Percentiles rank a stretch among this genome's conserved stretches.
phyloP scores from a whole-genome alignment of 2,113 vertebrate genomes.

The Perca schrenkii region DNA sequence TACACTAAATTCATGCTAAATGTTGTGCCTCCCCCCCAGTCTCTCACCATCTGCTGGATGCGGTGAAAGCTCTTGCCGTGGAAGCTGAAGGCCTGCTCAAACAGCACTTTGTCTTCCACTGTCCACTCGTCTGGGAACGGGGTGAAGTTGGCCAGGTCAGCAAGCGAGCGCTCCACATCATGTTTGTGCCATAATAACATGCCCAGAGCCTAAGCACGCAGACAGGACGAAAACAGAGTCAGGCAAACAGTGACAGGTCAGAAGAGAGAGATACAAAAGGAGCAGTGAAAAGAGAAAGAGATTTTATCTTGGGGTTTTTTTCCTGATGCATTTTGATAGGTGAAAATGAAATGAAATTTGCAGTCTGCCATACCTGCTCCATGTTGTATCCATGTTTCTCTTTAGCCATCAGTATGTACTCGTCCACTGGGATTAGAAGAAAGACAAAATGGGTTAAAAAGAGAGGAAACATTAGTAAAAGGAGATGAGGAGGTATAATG shows the following conservation, averaged over 20 bases:
- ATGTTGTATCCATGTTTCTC: conserved; percentile 99
- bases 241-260: not conserved
- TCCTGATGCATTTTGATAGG: not conserved
- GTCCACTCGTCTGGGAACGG: conserved; percentile 99
- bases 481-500: not conserved
- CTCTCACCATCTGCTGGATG: conserved; percentile 98
- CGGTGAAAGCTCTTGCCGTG: conserved; percentile 99
- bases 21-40: too few relatives aligned
- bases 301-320: not conserved
- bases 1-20: not conserved
- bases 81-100: conserved; percentile 99
- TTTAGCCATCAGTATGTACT: conserved; percentile 98
- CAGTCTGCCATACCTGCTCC: conserved; percentile 88
- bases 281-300: not conserved
- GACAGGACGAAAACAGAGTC: not conserved
- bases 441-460: not conserved
- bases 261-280: too few relatives aligned
- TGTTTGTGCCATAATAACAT: conserved; percentile 99
- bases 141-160: conserved; percentile 98
- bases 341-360: too few relatives aligned
- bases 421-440: conserved; percentile 89
- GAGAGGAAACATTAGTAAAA: not conserved
- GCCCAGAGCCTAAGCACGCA: conserved; percentile 90
- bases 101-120: conserved; percentile 98
- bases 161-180: conserved; percentile 98